phyloP scores from a whole-genome alignment of 2,797 vertebrate genomes.

The Hoplostethus mediterraneus region DNA sequence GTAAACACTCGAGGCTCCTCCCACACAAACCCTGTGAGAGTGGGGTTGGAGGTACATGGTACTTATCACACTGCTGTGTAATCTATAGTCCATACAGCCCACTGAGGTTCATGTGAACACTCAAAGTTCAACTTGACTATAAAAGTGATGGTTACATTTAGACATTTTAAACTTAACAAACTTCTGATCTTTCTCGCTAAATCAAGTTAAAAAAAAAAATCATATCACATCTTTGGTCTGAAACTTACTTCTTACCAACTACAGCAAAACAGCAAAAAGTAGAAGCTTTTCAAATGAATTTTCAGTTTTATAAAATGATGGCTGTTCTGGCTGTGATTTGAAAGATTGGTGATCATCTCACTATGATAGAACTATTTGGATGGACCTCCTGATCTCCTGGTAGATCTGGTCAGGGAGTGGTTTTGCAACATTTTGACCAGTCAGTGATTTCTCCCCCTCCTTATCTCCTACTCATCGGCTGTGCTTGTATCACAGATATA shows the following conservation, averaged over 20 bases:
- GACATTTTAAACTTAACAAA: too few species aligned
- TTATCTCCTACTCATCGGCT: slow-evolving; percentile 10
- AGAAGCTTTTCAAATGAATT: not conserved
- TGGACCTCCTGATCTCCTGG: too few species aligned
- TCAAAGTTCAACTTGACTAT: slow-evolving; percentile 20
- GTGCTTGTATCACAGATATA: slow-evolving; percentile 26
- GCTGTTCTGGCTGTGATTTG: too few species aligned
- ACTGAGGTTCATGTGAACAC: slow-evolving; percentile 38
- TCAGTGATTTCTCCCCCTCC: not conserved
- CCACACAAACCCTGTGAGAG: slow-evolving; percentile 23
- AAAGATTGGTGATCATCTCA: too few species aligned
- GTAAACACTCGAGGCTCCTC: slow-evolving; percentile 7
- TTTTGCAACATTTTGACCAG: not conserved
- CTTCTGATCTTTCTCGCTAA: too few species aligned
- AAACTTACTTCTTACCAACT: not conserved
- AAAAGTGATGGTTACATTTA: not conserved
- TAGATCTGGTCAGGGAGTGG: too few species aligned
- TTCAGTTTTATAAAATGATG: not conserved
- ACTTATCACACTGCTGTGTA: slow-evolving; percentile 57
- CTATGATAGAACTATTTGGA: too few species aligned
- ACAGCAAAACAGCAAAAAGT: not conserved
- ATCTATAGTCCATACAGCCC: slow-evolving; percentile 24
- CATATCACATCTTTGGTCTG: not conserved
- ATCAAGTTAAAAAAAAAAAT: not conserved
- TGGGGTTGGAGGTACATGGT: slow-evolving; percentile 53